These are phyloP conservation scores for Mesoclemmys tuberculata DNA, from an alignment of 2,113 vertebrate species.

Conservation along the genomic window DNA sequence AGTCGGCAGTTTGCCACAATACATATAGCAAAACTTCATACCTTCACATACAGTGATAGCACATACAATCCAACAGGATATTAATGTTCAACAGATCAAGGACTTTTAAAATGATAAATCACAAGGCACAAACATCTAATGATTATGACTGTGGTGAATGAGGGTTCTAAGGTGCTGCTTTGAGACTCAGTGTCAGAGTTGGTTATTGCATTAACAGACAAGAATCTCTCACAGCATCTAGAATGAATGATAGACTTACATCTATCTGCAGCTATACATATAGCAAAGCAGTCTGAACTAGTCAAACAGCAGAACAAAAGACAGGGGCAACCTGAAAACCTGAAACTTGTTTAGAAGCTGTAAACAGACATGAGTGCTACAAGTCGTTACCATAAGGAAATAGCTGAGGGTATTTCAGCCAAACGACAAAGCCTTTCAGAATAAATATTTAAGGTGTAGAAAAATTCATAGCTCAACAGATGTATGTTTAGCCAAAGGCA, in stretches of 20 bases:
- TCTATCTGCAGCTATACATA: background rate
- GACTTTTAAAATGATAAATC: too few relatives aligned
- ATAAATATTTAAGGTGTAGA: background rate
- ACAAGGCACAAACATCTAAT: too few relatives aligned
- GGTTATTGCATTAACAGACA: background rate
- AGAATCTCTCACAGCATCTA: background rate
- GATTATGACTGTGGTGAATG: too few relatives aligned
- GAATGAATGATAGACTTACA: background rate
- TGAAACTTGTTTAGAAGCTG: background rate
- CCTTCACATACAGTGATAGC: too few relatives aligned
- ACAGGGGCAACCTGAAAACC: background rate
- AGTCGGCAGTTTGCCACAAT: too few relatives aligned
- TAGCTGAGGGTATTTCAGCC: background rate
- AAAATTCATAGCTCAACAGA: background rate
- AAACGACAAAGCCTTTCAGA: background rate
- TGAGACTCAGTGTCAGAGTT: background rate
- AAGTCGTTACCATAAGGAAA: background rate
- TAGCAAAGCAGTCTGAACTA: background rate
- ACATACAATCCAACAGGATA: too few relatives aligned
- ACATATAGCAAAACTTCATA: too few relatives aligned
- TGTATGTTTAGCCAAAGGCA: background rate
- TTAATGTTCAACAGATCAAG: too few relatives aligned
- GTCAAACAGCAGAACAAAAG: background rate
- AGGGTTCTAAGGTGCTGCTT: too few relatives aligned
- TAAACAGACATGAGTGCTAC: background rate